Conservation (phyloP, 2,888 invertebrate species). For the Sipha maydis region DNA sequence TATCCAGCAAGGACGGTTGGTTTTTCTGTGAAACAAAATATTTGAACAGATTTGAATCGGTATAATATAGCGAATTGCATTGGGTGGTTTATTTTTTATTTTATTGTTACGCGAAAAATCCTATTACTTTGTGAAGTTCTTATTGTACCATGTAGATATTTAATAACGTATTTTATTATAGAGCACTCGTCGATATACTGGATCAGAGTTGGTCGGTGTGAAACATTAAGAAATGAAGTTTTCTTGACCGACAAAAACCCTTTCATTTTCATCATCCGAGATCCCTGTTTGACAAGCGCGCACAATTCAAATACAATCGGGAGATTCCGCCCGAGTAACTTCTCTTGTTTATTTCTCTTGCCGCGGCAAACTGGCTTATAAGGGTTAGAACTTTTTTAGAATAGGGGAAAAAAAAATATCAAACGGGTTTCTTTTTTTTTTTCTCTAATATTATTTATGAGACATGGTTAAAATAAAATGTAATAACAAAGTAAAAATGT, state of each 20-base stretch:
- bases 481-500: constrained; percentile 37
- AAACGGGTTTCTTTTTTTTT: not conserved
- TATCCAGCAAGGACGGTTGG: no score
- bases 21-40: no score
- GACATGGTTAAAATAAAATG: constrained; percentile 26
- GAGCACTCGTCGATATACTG: not conserved
- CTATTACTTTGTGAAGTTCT: no score
- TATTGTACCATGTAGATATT: no score
- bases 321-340: constrained; percentile 37
- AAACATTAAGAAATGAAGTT: not conserved
- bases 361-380: constrained; percentile 12
- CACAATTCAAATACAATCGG: constrained; percentile 52
- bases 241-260: constrained; percentile 18
- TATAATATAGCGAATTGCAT: no score
- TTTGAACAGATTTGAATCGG: no score
- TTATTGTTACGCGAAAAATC: no score
- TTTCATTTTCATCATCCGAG: constrained; percentile 25
- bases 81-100: no score
- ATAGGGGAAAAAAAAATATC: constrained; percentile 2
- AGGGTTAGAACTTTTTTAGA: constrained; percentile 31
- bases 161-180: no score
- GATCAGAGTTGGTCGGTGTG: not conserved
- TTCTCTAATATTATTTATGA: constrained; percentile 12
- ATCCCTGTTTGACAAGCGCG: not conserved
- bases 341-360: constrained; percentile 33